Conservation (phyloP, 2,797 vertebrate genomes). For the Zalophus californianus region DNA sequence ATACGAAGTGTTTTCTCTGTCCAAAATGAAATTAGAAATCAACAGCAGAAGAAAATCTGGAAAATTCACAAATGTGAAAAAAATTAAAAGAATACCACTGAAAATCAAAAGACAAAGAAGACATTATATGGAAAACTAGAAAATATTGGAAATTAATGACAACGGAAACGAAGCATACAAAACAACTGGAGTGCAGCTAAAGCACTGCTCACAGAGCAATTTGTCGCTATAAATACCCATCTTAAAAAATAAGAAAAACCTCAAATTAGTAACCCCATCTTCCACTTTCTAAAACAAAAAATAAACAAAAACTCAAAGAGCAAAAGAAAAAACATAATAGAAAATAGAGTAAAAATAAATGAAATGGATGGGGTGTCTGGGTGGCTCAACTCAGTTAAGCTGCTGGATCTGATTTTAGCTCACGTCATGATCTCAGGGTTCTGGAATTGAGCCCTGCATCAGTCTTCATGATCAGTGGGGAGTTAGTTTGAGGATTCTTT, state of each 20-base stretch:
- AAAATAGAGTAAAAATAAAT: neutral
- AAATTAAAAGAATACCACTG: neutral
- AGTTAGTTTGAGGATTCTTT: neutral
- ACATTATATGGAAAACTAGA: neutral
- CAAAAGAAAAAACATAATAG: neutral
- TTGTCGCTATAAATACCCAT: neutral
- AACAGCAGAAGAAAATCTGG: neutral
- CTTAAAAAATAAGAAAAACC: neutral
- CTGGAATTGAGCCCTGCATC: too few species aligned
- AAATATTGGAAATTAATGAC: neutral
- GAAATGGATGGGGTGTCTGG: too few species aligned
- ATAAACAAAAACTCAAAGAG: neutral
- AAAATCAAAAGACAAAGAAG: neutral
- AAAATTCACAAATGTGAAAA: neutral
- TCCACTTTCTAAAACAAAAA: neutral
- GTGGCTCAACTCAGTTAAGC: too few species aligned
- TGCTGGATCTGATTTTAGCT: too few species aligned
- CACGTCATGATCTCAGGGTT: too few species aligned
- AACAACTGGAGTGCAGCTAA: neutral
- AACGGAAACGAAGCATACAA: neutral
- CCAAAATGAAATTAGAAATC: neutral
- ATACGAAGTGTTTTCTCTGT: neutral
- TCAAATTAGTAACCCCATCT: neutral
- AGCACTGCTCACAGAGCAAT: neutral
- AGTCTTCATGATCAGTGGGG: neutral